These are phyloP conservation scores for Athrips mouffetella DNA, from an alignment of 2,888 invertebrate genomes.

Conservation along the genomic window DNA sequence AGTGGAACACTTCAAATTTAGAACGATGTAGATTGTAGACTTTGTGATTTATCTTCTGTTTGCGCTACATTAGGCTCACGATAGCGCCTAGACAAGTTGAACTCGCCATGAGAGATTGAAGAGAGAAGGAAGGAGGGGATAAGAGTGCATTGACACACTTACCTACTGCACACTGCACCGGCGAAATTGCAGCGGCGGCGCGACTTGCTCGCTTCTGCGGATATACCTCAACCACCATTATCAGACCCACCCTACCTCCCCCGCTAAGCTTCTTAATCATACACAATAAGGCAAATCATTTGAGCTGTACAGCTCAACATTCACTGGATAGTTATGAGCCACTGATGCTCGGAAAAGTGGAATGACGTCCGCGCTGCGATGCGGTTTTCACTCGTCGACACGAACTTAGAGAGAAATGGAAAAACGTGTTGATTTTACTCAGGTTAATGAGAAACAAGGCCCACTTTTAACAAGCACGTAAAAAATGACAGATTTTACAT, in stretches of 20 bases:
- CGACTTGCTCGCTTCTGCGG: constrained; percentile 55
- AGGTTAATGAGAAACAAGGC: constrained; percentile 40
- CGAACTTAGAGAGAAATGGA: constrained; percentile 65
- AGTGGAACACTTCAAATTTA: no score
- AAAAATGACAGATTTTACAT: constrained; percentile 1
- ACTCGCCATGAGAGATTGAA: constrained; percentile 69
- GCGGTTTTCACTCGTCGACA: constrained; percentile 71
- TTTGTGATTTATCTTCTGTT: constrained; percentile 10
- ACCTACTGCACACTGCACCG: constrained; percentile 71
- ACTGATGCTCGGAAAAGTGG: constrained; percentile 74
- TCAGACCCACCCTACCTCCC: constrained; percentile 43
- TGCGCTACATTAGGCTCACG: constrained; percentile 18
- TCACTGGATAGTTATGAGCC: constrained; percentile 54
- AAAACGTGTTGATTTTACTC: constrained; percentile 55
- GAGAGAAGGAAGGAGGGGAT: constrained; percentile 61
- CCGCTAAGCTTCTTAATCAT: constrained; percentile 24
- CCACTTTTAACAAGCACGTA: constrained; percentile 20
- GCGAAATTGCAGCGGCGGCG: constrained; percentile 65
- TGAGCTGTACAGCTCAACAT: constrained; percentile 41
- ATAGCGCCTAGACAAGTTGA: constrained; percentile 51
- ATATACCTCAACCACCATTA: constrained; percentile 48
- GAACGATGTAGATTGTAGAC: constrained; percentile 1
- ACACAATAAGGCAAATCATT: constrained; percentile 31
- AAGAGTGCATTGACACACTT: constrained; percentile 76
- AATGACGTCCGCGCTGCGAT: constrained; percentile 71